Conservation (phyloP, 2,888 invertebrate species). For the Acronicta alni region DNA sequence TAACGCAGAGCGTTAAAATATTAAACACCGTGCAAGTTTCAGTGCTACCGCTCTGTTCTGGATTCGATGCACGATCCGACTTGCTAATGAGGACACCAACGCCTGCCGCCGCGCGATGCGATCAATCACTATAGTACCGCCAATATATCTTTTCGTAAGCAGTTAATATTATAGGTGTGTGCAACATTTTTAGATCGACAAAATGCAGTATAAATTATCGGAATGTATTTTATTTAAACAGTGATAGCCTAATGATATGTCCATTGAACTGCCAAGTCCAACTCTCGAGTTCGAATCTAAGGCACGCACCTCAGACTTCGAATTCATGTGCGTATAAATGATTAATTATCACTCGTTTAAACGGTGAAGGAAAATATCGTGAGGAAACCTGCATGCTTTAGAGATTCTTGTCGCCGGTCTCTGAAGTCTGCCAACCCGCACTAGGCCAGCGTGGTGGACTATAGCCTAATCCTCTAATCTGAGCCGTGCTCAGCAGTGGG, state of each 20-base stretch:
- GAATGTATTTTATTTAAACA: no score
- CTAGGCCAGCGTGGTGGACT: neutral
- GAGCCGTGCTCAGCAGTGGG: neutral
- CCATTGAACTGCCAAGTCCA: no score
- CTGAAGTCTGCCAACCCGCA: neutral
- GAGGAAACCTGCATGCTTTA: neutral
- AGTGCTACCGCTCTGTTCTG: conserved; percentile 31
- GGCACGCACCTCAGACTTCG: no score
- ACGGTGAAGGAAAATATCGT: no score
- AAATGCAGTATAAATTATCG: neutral
- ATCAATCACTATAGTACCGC: conserved; percentile 58
- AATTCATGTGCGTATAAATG: no score
- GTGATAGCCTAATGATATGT: no score
- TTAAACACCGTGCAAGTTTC: conserved; percentile 35
- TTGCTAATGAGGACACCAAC: conserved; percentile 61
- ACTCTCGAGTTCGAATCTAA: no score
- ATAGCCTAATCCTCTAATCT: neutral
- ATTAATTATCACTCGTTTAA: no score
- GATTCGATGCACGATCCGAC: conserved; percentile 47
- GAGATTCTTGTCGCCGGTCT: neutral
- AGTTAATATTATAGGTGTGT: conserved; percentile 18
- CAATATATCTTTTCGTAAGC: conserved; percentile 41
- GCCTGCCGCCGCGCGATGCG: conserved; percentile 27
- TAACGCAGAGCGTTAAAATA: neutral
- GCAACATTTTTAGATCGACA: conserved; percentile 4